Evolutionary conservation across 2,888 invertebrate genomes (phyloP), one percentile per base, ranked within the genome.

Genomic region (Siphlonurus alternatus): DNA sequence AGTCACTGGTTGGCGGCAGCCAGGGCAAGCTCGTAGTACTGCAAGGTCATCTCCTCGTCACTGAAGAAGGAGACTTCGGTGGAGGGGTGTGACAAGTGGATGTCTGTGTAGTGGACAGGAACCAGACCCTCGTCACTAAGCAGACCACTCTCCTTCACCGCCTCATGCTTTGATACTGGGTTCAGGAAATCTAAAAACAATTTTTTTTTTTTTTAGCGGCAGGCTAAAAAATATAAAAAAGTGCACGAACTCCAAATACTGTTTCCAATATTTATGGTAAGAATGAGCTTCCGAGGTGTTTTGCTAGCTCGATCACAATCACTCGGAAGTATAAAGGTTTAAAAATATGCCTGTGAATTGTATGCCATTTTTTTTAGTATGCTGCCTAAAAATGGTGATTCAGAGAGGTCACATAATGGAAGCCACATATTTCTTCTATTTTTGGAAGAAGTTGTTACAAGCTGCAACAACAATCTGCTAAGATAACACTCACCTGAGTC

Each of bases 91-190:
- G 38, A 38, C 38, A 38, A 15, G 15, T 38, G 38, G 15, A 38
- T 38, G 38, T 22, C 56, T 18, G 5, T 7, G 20, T 56, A 20
- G 5, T 5, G n/a, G 20, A 20, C 56, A 56, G n/a, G 7, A 18
- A 56, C 19, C n/a, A 20, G n/a, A 10, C 19, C 22, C 20, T 56
- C 56, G 20, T 56, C 56, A 56, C 19, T 56, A 7, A 82, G 77
- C 23, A 90, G 79, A 0, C 89, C 89, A 69, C 88, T 88, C 73
- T 89, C 90, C 67, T 85, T 81, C 7, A 87, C 87, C 2, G 88
- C 84, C 69, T 88, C 85, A 72, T 89, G 88, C 71, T 88, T 86
- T 51, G 89, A 86, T 61, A 89, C 86, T 59, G 81, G 81, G 69
- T 80, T 79, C 66, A 82, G 72, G 69, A 82, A 82, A 73, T 81